phyloP scores from a whole-genome alignment of 2,888 invertebrate genomes.

The Oscheius sp. region DNA sequence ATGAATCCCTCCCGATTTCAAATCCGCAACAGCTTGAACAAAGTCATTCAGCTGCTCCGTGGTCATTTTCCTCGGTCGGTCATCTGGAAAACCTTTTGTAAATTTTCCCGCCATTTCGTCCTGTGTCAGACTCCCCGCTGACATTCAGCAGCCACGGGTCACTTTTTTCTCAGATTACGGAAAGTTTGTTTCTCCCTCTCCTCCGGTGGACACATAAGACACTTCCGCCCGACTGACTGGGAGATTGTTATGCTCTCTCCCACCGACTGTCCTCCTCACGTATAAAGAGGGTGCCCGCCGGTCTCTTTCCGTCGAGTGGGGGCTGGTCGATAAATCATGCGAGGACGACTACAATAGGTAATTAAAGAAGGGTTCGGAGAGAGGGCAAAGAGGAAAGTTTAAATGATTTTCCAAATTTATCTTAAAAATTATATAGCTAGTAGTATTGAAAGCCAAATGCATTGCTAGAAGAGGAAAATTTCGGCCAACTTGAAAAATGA shows the following conservation, averaged over 20 bases:
- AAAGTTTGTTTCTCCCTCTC: background rate
- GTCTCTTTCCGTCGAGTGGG: no score
- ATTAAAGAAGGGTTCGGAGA: background rate
- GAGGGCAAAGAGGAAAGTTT: no score
- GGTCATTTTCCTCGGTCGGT: slow-evolving; percentile 24
- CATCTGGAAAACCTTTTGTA: slow-evolving; percentile 10
- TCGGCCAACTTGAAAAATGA: no score
- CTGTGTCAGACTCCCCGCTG: background rate
- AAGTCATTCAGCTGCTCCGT: slow-evolving; percentile 22
- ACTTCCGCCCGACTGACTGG: no score
- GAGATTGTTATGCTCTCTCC: no score
- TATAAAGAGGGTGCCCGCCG: no score
- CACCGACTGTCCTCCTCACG: no score
- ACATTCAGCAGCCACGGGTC: background rate
- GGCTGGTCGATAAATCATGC: no score
- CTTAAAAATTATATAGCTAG: no score
- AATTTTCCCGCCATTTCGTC: background rate
- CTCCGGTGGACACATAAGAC: background rate
- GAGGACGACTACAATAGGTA: background rate
- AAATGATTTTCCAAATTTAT: no score
- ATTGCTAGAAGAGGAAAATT: no score
- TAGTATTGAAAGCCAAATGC: no score
- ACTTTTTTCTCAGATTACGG: background rate
- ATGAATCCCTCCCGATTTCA: slow-evolving; percentile 18
- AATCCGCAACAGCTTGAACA: slow-evolving; percentile 15